These are phyloP conservation scores for Oxyruncus cristatus DNA, from an alignment of 2,113 vertebrate genomes.

Conservation along the genomic window DNA sequence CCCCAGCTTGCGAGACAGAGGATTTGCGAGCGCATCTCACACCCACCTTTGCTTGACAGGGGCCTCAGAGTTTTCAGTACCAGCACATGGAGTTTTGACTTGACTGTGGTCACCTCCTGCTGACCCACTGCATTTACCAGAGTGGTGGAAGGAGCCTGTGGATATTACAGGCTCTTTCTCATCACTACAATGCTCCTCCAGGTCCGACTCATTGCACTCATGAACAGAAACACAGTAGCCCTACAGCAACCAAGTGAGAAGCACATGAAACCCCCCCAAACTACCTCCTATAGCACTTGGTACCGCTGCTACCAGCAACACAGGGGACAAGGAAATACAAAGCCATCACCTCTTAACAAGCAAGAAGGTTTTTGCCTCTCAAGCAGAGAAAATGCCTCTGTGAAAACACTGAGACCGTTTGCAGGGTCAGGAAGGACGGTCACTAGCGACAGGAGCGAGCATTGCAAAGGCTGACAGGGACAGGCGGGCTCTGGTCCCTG, in stretches of 20 bases:
- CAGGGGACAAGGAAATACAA: background rate
- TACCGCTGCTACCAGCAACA: background rate
- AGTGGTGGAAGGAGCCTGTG: background rate
- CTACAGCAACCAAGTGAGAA: background rate
- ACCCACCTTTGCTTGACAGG: background rate
- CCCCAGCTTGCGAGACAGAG: background rate
- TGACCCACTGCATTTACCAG: background rate
- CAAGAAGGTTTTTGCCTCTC: background rate
- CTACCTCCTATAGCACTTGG: background rate
- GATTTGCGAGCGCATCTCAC: background rate
- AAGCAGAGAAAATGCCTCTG: background rate
- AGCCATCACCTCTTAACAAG: background rate
- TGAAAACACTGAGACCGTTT: background rate
- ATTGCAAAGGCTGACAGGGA: background rate
- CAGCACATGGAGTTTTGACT: background rate
- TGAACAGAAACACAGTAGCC: background rate
- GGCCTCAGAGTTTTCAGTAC: background rate
- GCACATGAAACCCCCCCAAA: rapidly evolving
- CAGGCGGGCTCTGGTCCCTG: background rate
- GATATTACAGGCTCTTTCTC: background rate
- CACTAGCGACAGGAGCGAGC: rapidly evolving
- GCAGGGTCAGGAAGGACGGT: background rate
- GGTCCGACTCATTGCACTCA: rapidly evolving
- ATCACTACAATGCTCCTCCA: background rate
- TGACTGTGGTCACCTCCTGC: rapidly evolving